Evolutionary conservation across 2,797 vertebrate genomes (phyloP).

Genomic region (Hippopotamyrus pictus): DNA sequence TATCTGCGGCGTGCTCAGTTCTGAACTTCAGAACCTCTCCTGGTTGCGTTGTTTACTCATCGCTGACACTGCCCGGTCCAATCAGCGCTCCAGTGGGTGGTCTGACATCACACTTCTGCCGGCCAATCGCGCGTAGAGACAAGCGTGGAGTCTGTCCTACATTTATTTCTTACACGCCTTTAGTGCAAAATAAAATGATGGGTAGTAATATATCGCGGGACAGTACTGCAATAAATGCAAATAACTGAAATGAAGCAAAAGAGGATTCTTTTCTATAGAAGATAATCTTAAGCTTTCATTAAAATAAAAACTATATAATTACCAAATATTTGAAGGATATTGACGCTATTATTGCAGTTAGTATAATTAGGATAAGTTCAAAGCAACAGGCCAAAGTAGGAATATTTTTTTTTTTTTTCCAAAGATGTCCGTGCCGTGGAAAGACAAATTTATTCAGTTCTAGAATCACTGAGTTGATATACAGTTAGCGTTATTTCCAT

Average conservation of each 20-base stretch:
- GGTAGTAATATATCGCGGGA: background rate
- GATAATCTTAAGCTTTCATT: background rate
- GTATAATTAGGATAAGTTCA: background rate
- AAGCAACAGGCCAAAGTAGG: background rate
- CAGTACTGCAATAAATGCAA: background rate
- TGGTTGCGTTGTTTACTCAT: constrained; percentile 65
- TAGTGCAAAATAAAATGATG: background rate
- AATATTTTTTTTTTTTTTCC: background rate
- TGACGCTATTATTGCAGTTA: background rate
- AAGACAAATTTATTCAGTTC: background rate
- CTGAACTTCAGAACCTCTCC: constrained; percentile 64
- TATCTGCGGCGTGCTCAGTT: constrained; percentile 54
- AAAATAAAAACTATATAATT: background rate
- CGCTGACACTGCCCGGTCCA: constrained; percentile 56
- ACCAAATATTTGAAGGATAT: background rate
- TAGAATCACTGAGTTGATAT: background rate
- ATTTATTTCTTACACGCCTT: background rate
- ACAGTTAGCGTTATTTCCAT: background rate
- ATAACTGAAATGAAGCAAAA: background rate
- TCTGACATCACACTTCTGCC: constrained; percentile 53
- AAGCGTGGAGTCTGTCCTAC: background rate
- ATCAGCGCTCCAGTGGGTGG: constrained; percentile 52
- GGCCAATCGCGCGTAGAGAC: constrained; percentile 65
- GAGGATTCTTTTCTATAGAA: background rate
- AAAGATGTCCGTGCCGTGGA: background rate